phyloP scores from a whole-genome alignment of 2,888 invertebrate species.

The Adelognathus sp. region DNA sequence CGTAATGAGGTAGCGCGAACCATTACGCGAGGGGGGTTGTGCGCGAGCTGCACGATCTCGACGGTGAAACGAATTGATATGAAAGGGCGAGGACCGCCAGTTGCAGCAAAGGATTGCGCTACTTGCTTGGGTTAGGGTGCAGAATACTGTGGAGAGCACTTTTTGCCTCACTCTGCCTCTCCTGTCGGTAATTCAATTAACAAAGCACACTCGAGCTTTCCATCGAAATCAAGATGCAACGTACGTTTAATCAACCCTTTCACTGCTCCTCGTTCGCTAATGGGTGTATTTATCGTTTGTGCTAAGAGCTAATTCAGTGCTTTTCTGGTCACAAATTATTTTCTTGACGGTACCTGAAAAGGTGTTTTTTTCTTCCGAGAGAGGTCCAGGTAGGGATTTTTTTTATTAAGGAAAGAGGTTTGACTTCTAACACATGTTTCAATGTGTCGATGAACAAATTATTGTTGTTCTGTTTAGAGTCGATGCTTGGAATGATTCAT shows the following conservation, averaged over 20 bases:
- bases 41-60: not conserved
- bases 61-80: not conserved
- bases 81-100: not conserved
- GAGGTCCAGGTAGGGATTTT: not conserved
- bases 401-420: not conserved
- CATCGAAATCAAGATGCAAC: conserved; percentile 25
- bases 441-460: too few species aligned
- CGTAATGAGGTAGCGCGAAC: conserved; percentile 37
- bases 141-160: not conserved
- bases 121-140: not conserved
- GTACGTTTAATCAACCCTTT: not conserved
- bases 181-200: not conserved
- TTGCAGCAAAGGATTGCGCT: conserved; percentile 7
- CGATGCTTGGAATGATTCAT: too few species aligned
- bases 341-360: too few species aligned
- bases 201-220: not conserved
- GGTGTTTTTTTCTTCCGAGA: not conserved
- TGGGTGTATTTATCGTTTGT: not conserved
- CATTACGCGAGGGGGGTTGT: conserved; percentile 14
- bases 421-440: too few species aligned
- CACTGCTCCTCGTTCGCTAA: not conserved
- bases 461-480: too few species aligned
- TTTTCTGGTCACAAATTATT: not conserved
- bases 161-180: not conserved
- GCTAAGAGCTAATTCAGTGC: not conserved